Percentiles rank a stretch among this genome's conserved stretches.
Conservation (phyloP, 2,113 vertebrate genomes). For the Nematolebias whitei region DNA sequence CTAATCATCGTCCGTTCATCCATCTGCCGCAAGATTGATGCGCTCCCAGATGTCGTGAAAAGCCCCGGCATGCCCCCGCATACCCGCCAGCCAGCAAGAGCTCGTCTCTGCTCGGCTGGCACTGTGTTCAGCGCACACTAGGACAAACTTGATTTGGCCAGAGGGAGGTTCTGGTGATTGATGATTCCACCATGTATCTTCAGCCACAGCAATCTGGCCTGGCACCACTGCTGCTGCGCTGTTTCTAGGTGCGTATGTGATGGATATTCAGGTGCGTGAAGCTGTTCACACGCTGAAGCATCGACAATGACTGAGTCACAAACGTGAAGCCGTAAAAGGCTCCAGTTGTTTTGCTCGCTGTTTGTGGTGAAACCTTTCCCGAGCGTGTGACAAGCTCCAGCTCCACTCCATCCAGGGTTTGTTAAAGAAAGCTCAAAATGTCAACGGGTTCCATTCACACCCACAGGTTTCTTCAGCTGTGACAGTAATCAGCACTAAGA, state of each 20-base stretch:
- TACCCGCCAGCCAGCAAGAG: conserved; percentile 30
- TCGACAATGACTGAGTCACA: not conserved
- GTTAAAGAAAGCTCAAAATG: conserved; percentile 57
- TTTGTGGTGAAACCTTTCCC: conserved; percentile 36
- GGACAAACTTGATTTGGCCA: conserved; percentile 78
- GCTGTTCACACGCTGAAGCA: conserved; percentile 1
- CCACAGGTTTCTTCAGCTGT: conserved; percentile 48
- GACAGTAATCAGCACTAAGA: conserved; percentile 59
- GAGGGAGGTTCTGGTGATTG: conserved; percentile 75
- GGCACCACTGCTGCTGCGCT: conserved; percentile 24
- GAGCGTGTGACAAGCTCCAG: conserved; percentile 40
- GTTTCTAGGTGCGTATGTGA: conserved; percentile 21
- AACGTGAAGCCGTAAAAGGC: not conserved
- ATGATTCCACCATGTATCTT: conserved; percentile 71
- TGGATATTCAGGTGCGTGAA: conserved; percentile 19
- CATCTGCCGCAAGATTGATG: conserved; percentile 57
- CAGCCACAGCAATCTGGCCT: conserved; percentile 68
- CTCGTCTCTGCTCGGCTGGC: conserved; percentile 50
- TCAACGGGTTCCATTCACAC: conserved; percentile 47
- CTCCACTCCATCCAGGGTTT: conserved; percentile 39
- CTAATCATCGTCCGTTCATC: conserved; percentile 58
- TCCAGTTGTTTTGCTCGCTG: conserved; percentile 9
- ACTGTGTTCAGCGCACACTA: conserved; percentile 53
- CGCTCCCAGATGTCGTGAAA: conserved; percentile 44
- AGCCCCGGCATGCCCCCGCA: conserved; percentile 31